A percentile compares a stretch with the other conserved stretches of the same genome.
phyloP scores from a whole-genome alignment of 2,888 invertebrate genomes.

The Cerastoderma edule region DNA sequence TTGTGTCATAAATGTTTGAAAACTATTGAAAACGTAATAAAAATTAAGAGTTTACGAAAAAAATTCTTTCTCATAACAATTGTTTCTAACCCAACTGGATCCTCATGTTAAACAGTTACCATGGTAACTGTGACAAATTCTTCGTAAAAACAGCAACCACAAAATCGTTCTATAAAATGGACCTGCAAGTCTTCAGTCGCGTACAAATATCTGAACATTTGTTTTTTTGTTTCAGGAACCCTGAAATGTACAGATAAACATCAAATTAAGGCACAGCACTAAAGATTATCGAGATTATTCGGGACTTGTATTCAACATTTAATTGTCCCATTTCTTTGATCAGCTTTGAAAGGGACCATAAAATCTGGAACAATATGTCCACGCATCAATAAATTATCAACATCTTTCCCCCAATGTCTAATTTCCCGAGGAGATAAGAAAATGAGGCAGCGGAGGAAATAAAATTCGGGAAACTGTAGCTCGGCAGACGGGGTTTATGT shows the following conservation, averaged over 20 bases:
- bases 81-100: no score
- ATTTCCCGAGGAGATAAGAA: constrained; percentile 39
- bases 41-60: no score
- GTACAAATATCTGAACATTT: no score
- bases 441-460: constrained; percentile 15
- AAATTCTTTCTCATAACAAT: no score
- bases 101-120: no score
- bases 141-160: no score
- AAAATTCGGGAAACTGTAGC: constrained; percentile 20
- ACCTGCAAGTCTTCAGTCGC: no score
- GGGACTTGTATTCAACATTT: constrained; percentile 4
- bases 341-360: constrained; percentile 2
- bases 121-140: constrained; percentile 6
- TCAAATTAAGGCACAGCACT: constrained; percentile 8
- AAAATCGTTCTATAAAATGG: no score
- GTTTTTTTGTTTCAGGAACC: not conserved
- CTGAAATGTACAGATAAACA: not conserved
- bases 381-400: constrained; percentile 43
- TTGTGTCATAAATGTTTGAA: no score
- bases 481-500: constrained; percentile 46
- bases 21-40: no score
- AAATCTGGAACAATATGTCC: constrained; percentile 21
- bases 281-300: constrained; percentile 20
- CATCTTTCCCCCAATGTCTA: constrained; percentile 1
- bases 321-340: constrained; percentile 12